Conservation (phyloP, 2,888 invertebrate genomes). For the Saturnia pavonia region DNA sequence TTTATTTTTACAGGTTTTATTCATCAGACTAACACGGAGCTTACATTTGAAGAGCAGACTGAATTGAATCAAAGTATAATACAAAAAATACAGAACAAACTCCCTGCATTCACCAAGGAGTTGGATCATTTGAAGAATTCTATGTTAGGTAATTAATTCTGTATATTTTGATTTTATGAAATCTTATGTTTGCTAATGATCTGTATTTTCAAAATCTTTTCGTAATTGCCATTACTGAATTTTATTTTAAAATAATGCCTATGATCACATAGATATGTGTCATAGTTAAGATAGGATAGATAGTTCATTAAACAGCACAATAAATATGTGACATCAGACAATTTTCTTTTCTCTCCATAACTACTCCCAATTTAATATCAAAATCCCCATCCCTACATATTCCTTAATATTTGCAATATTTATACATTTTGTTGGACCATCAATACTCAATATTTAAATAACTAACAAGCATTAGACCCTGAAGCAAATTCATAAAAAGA, state of each 20-base stretch:
- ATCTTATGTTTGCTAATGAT: background rate
- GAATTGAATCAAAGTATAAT: conserved; percentile 70
- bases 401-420: background rate
- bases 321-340: background rate
- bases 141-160: conserved; percentile 14
- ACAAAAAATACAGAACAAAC: conserved; percentile 59
- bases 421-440: background rate
- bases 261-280: background rate
- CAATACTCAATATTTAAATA: background rate
- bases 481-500: too few species aligned
- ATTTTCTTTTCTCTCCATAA: background rate
- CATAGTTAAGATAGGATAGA: too few species aligned
- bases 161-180: background rate
- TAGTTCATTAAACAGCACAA: background rate
- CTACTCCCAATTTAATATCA: background rate
- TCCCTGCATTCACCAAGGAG: conserved; percentile 57
- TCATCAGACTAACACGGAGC: conserved; percentile 58
- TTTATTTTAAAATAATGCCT: background rate
- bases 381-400: background rate
- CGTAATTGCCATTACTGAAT: too few species aligned
- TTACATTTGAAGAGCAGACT: conserved; percentile 69
- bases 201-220: too few species aligned
- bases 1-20: conserved; percentile 61
- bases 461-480: too few species aligned
- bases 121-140: conserved; percentile 53